These are phyloP conservation scores for Corvus moneduloides DNA, from an alignment of 2,113 vertebrate species.

Conservation along the genomic window DNA sequence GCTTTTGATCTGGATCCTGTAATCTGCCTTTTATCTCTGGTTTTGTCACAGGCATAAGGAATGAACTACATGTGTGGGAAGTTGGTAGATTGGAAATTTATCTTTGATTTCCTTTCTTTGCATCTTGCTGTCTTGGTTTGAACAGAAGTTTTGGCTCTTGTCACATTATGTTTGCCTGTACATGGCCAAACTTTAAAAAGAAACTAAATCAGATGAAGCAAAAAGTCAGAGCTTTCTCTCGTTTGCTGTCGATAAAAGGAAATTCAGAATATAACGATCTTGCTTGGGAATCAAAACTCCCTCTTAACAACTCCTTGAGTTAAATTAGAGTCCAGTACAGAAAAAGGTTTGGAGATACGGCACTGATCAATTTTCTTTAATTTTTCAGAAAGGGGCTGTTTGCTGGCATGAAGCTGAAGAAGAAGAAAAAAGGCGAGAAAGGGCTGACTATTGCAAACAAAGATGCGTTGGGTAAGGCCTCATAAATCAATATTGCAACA, in stretches of 20 bases:
- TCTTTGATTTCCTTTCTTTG: neutral
- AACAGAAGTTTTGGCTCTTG: neutral
- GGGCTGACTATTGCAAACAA: constrained; percentile 84
- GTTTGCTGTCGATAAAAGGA: neutral
- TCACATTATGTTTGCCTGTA: neutral
- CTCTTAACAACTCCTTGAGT: neutral
- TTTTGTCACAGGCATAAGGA: neutral
- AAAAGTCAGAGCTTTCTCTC: neutral
- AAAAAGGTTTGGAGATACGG: neutral
- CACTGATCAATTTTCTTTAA: neutral
- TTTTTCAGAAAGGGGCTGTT: constrained; percentile 78
- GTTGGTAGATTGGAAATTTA: neutral
- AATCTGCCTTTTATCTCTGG: neutral
- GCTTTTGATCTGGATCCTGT: neutral
- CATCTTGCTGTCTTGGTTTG: neutral
- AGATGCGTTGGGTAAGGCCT: constrained; percentile 80
- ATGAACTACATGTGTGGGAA: neutral
- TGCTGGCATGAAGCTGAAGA: constrained; percentile 83
- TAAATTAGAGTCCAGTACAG: neutral
- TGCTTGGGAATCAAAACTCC: neutral
- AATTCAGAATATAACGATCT: neutral
- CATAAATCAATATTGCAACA: constrained; percentile 67
- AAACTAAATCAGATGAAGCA: neutral
- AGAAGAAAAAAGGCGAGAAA: constrained; percentile 79
- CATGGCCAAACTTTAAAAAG: neutral